These are phyloP conservation scores for Lacanobia oleracea DNA, from an alignment of 2,888 invertebrate genomes.

Conservation along the genomic window DNA sequence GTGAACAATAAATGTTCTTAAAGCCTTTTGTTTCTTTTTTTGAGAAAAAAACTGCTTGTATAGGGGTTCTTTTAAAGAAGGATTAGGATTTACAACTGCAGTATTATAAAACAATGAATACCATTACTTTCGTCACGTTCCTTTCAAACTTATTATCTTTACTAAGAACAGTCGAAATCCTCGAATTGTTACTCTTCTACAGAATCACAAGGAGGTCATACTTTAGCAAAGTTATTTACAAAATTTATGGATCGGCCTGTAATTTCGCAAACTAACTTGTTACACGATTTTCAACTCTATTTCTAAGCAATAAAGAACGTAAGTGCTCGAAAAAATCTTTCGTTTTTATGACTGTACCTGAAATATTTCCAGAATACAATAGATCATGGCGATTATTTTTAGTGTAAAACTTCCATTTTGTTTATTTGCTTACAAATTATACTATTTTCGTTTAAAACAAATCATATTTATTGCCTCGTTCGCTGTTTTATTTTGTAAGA, in stretches of 20 bases:
- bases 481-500: conserved; percentile 22
- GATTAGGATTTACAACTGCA: background rate
- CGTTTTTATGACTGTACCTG: conserved; percentile 56
- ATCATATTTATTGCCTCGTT: conserved; percentile 32
- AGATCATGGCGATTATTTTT: conserved; percentile 36
- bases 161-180: conserved; percentile 26
- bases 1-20: background rate
- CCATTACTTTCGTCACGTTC: background rate
- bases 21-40: too few species aligned
- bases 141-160: conserved; percentile 24
- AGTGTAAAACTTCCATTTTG: conserved; percentile 28
- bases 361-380: conserved; percentile 40
- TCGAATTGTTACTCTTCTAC: conserved; percentile 24
- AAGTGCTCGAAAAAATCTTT: background rate
- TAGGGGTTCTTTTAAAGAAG: background rate
- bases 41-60: too few species aligned
- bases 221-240: conserved; percentile 40
- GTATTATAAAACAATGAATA: background rate
- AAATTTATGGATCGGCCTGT: conserved; percentile 20
- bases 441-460: conserved; percentile 40
- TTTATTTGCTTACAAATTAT: conserved; percentile 55
- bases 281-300: conserved; percentile 40
- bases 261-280: conserved; percentile 17
- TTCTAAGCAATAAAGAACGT: background rate
- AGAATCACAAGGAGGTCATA: conserved; percentile 12